Evolutionary conservation across 2,113 vertebrate genomes (phyloP), one percentile per base, ranked within the genome.

Genomic region (Microtus montanus): DNA sequence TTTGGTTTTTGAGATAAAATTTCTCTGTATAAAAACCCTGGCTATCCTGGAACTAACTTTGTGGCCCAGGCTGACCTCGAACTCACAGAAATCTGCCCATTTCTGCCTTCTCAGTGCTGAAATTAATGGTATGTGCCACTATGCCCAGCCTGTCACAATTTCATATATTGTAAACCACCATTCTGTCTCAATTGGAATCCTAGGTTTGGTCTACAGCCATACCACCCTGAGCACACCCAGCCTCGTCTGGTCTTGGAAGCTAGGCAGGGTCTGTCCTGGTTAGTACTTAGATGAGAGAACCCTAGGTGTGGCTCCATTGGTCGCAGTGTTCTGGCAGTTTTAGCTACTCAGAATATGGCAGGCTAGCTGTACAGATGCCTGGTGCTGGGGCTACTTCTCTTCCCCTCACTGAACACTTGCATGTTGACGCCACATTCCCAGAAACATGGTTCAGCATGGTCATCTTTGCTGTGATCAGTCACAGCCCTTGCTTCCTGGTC

Each of bases 361-460:
- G 19, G 28, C 47, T 13, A 77, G 38, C 47, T 14, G 0, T 0
- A 6, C 0, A 2, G 11, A 12, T 41, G 13, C 64, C 11, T 19
- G 0, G 5, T 84, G 38, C 26, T 41, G 61, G 49, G 30, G 83
- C 68, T 52, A 0, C 17, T 49, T 80, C 26, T 15, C 79, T 47
- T 68, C 52, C 61, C 44, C 0, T 38, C 2, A 7, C 5, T 3
- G 17, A 74, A 44, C 28, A 7, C 12, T 47, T 47, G 17, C 0
- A 0, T 10, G 75, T n/a, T 44, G 83, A 5, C 0, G 0, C 0
- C 1, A 2, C 78, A 8, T 61, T 78, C 68, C 44, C 85, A 92
- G 73, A 71, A 19, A 6, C 33, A 1, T 5, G 0, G 5, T 87
- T 47, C 64, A 5, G 26, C 7, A 19, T 1, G 3, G 79, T 70